Percentiles rank a stretch among this genome's conserved stretches.
phyloP scores from a whole-genome alignment of 2,888 invertebrate genomes.

The Carpatolechia fugitivella region DNA sequence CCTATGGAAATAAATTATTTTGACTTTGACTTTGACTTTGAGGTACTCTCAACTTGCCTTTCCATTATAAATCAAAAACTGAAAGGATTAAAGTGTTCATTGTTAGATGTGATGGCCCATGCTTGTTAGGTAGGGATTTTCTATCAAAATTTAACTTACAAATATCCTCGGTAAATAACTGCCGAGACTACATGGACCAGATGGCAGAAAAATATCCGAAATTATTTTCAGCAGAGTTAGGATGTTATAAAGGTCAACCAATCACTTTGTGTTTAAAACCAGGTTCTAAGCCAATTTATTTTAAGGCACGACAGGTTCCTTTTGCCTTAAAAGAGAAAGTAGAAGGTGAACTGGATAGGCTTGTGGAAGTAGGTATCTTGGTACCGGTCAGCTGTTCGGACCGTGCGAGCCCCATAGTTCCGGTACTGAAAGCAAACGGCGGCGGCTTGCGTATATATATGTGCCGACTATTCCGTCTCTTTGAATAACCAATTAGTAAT shows the following conservation, averaged over 20 bases:
- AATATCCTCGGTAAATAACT: not conserved
- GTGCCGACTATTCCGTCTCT: slow-evolving; percentile 11
- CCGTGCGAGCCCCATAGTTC: slow-evolving; percentile 10
- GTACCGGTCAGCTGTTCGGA: slow-evolving; percentile 1
- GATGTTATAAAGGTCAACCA: not conserved
- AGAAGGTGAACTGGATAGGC: not conserved
- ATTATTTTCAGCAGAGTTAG: slow-evolving; percentile 9
- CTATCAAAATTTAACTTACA: not conserved
- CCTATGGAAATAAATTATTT: too few relatives aligned
- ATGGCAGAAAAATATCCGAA: not conserved
- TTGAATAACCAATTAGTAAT: not conserved
- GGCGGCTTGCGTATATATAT: not conserved
- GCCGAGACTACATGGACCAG: not conserved
- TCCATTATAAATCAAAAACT: not conserved
- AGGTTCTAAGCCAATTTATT: not conserved
- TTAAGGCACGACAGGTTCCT: not conserved
- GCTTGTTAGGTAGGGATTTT: too few relatives aligned
- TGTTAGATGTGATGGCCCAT: not conserved
- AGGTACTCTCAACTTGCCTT: slow-evolving; percentile 7
- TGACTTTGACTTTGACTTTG: too few relatives aligned
- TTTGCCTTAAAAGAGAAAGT: not conserved
- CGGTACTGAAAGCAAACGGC: slow-evolving; percentile 11
- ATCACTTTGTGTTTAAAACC: slow-evolving; percentile 1
- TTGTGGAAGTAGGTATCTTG: slow-evolving; percentile 1
- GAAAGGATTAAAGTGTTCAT: not conserved